phyloP scores from a whole-genome alignment of 2,888 invertebrate species.

The Physocephala rufipes region DNA sequence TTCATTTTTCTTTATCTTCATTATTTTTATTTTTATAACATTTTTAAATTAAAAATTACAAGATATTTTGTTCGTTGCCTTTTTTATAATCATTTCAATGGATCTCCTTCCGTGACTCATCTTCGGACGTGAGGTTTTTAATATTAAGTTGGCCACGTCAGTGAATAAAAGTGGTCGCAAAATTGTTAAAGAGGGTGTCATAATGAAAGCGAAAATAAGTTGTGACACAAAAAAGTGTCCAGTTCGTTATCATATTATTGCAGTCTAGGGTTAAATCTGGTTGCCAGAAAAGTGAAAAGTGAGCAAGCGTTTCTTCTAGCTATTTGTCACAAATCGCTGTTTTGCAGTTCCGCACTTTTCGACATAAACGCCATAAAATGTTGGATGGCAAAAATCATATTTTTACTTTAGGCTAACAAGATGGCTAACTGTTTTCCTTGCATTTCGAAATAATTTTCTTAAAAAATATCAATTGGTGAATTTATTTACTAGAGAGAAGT shows the following conservation, averaged over 20 bases:
- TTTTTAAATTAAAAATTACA: neutral
- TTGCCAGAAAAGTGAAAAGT: neutral
- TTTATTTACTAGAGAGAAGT: conserved; percentile 29
- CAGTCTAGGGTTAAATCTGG: neutral
- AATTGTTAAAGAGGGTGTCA: conserved; percentile 56
- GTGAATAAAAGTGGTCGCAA: conserved; percentile 63
- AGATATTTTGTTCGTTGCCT: neutral
- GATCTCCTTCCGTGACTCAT: neutral
- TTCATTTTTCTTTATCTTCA: neutral
- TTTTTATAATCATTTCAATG: neutral
- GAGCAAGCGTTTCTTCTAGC: neutral
- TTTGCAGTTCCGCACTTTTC: neutral
- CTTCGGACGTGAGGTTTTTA: conserved; percentile 61
- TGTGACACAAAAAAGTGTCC: conserved; percentile 56
- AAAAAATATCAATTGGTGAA: conserved; percentile 23
- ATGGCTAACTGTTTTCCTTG: conserved; percentile 39
- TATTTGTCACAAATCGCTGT: neutral
- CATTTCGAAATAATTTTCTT: conserved; percentile 24
- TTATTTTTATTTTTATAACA: neutral
- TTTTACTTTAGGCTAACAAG: conserved; percentile 41
- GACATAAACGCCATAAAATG: neutral
- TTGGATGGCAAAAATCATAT: neutral
- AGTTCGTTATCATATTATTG: conserved; percentile 44
- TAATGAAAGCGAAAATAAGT: conserved; percentile 46
- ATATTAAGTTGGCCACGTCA: conserved; percentile 59